Evolutionary conservation across 2,797 vertebrate species (phyloP), one percentile per base, ranked within the genome.

Genomic region (Intellagama lesueurii): DNA sequence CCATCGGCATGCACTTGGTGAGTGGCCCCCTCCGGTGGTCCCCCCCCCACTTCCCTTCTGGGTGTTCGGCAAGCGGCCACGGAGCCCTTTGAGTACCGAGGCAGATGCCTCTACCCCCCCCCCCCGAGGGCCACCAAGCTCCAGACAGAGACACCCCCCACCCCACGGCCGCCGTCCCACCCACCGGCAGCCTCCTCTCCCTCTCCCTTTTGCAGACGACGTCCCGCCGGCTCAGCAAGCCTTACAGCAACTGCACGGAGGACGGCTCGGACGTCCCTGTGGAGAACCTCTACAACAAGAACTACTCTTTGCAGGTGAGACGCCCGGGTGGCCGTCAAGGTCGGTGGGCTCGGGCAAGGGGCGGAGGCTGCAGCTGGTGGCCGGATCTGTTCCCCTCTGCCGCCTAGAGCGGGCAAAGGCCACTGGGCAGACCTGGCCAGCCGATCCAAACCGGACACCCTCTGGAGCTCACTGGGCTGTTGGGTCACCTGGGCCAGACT

Each of bases 1-100:
- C 97, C 87, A 97, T 98, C 2, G 97, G 97, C 40, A 97, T 98
- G 96, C 97, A 97, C 73, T 95, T 97, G 94, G 97, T 98, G 94
- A 97, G 97, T 95, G 85, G 6, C 28, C 32, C 11, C 52, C 52
- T 56, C 52, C 52, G 14, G 52, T 9, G 2, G 52, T 14, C 12
- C 11, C 7, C 49, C 49, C 49, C 2, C 52, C 52, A 3, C 40
- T 56, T 9, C 52, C 2, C 52, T 14, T 56, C 52, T 5, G 60
- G 19, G 16, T 1, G 19, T 19, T 19, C 5, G 2, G 60, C 60
- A 64, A 64, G 60, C 3, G 60, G 60, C 12, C 60, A 17, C 60
- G 4, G 19, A 22, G 19, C 60, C 16, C 19, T 56, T 4, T 19
- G 16, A 14, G 1, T 64, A 64, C 60, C 16, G 16, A 64, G 60